Conservation (phyloP, 1,140 invertebrate species). For the Drosophila paulistorum region DNA sequence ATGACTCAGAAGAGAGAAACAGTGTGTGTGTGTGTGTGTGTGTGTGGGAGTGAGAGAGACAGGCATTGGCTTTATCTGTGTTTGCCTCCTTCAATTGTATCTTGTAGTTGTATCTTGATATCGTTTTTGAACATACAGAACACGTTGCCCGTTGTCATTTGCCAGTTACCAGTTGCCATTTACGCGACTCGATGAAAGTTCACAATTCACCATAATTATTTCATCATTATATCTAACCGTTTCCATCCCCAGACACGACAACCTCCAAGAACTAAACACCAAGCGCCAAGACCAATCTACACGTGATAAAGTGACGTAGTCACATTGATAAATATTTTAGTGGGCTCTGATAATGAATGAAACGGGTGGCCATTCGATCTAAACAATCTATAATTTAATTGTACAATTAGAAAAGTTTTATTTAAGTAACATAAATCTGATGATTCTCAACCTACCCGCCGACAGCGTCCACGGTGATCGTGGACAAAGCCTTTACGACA, state of each 20-base stretch:
- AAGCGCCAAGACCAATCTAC: background rate
- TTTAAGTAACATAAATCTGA: conserved; percentile 23
- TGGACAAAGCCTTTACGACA: conserved; percentile 55
- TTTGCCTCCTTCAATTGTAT: conserved; percentile 11
- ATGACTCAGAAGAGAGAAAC: background rate
- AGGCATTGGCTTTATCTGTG: background rate
- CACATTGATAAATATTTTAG: conserved; percentile 2
- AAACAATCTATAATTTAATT: conserved; percentile 21
- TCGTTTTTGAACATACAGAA: conserved; percentile 6
- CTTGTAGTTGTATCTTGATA: conserved; percentile 33
- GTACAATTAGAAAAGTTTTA: background rate
- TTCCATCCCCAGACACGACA: background rate
- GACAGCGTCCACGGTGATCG: conserved; percentile 69
- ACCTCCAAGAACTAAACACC: background rate
- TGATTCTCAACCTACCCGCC: conserved; percentile 50
- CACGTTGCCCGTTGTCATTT: background rate
- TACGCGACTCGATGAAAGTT: conserved; percentile 36
- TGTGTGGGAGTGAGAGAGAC: background rate
- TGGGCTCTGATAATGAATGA: conserved; percentile 5
- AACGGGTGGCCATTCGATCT: background rate
- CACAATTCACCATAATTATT: conserved; percentile 31
- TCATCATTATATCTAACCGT: conserved; percentile 24
- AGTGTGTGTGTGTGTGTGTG: background rate
- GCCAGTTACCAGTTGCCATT: background rate
- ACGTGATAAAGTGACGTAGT: conserved; percentile 1